A percentile compares a stretch with the other conserved stretches of the same genome.
Evolutionary conservation across 2,797 vertebrate species (phyloP).

Genomic region (Enteromius mattozi): DNA sequence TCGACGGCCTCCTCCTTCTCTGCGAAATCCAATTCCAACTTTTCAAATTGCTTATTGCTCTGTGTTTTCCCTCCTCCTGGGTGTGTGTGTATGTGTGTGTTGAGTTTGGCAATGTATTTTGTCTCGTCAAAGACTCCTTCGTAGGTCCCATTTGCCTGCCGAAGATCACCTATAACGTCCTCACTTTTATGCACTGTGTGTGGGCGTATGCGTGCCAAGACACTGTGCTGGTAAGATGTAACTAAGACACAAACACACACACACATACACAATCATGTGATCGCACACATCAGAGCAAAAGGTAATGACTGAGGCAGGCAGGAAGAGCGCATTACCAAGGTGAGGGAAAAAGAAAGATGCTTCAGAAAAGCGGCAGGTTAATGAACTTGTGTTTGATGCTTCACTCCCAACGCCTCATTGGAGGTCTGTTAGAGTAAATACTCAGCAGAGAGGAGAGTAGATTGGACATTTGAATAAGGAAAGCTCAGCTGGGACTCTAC

Average conservation of each 20-base stretch:
- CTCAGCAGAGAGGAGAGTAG: conserved; percentile 46
- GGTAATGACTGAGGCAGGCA: conserved; percentile 58
- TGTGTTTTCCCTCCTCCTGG: conserved; percentile 63
- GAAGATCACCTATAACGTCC: conserved; percentile 51
- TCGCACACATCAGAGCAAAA: conserved; percentile 42
- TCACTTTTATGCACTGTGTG: conserved; percentile 43
- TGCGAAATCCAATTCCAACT: conserved; percentile 80
- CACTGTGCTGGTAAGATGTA: conserved; percentile 51
- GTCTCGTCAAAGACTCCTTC: conserved; percentile 50
- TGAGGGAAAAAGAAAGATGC: conserved; percentile 49
- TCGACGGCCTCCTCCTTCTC: conserved; percentile 71
- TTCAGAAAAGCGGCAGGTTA: conserved; percentile 58
- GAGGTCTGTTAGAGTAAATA: conserved; percentile 57
- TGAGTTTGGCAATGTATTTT: conserved; percentile 60
- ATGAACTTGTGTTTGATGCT: conserved; percentile 63
- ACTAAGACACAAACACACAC: conserved; percentile 53
- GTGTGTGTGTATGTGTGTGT: conserved; percentile 62
- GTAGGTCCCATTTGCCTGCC: conserved; percentile 51
- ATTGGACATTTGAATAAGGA: conserved; percentile 32
- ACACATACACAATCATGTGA: conserved; percentile 29
- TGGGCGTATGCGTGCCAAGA: conserved; percentile 33
- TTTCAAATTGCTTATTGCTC: conserved; percentile 77
- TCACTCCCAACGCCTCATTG: conserved; percentile 56
- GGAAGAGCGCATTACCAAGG: conserved; percentile 55
- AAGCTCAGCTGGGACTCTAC: conserved; percentile 46